Evolutionary conservation across 2,888 invertebrate species (phyloP), one percentile per base, ranked within the genome.

Genomic region (Crematogaster levior): DNA sequence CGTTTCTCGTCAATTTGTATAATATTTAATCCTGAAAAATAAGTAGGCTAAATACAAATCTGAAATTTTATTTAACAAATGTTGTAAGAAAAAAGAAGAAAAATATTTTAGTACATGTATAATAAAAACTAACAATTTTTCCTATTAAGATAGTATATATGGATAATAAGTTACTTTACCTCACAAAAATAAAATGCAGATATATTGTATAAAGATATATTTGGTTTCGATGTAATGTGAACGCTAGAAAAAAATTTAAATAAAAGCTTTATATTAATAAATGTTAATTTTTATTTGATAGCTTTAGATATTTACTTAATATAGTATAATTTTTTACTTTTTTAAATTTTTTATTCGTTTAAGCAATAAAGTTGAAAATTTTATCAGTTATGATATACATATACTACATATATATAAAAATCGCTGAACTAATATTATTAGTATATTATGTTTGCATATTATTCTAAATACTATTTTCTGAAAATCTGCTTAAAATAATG

Each of bases 21-120:
- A 37, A 61, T 37, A 61, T 61, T 37, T 61, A 61, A 61, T 61
- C 12, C 6, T 61, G 21, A 61, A 61, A 61, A n/a, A 37, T 61
- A 61, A 21, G 12, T 37, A 21, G 12, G 6, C 5, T 12, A 61
- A 60, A 61, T 37, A 1, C 12, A 37, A 21, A 37, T 12, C 34
- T n/a, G 1, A 60, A 34, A 34, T 60, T 34, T 60, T 37, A 61
- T 12, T 58, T 58, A 34, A 30, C 37, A 60, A 61, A 61, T 61
- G 12, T 61, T 60, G 12, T 5, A 34, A 12, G 6, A 0, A 34
- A 60, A 10, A 34, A 6, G 1, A 34, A 3, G 3, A 58, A 58
- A 30, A 58, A n/a, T 56, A 15, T 7, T 6, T 56, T 6, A 27
- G 15, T 27, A 30, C 30, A 58, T 18, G n/a, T n/a, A n/a, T n/a